phyloP scores from a whole-genome alignment of 2,113 vertebrate species.

The Daphoenositta chrysoptera region DNA sequence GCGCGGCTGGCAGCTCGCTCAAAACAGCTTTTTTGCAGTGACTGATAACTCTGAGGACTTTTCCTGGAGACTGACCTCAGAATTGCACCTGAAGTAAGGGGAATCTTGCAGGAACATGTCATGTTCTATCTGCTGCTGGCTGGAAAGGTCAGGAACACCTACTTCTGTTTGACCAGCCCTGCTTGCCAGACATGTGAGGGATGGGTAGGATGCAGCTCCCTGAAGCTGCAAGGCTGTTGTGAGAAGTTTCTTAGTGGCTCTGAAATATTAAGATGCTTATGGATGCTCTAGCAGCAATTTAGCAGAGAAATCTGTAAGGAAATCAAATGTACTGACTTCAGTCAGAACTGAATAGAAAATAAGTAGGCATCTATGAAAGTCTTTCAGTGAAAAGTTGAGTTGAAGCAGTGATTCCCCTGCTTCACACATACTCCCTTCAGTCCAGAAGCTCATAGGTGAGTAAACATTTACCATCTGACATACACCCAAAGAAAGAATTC shows the following conservation, averaged over 20 bases:
- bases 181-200: fast-evolving
- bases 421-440: background rate
- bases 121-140: background rate
- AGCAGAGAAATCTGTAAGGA: background rate
- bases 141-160: background rate
- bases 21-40: background rate
- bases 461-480: background rate
- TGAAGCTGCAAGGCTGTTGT: background rate
- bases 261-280: background rate
- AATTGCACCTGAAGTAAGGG: background rate
- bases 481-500: background rate
- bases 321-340: background rate
- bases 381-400: background rate
- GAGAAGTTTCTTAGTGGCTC: background rate
- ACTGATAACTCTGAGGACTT: background rate
- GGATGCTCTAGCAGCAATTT: background rate
- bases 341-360: background rate
- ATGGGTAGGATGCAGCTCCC: background rate
- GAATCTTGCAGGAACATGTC: background rate
- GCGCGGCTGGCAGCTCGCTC: background rate
- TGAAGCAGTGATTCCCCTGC: background rate
- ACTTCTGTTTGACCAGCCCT: background rate
- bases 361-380: background rate
- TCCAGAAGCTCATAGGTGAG: background rate
- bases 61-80: background rate